phyloP scores from a whole-genome alignment of 1,140 invertebrate species.

The Drosophila triauraria region DNA sequence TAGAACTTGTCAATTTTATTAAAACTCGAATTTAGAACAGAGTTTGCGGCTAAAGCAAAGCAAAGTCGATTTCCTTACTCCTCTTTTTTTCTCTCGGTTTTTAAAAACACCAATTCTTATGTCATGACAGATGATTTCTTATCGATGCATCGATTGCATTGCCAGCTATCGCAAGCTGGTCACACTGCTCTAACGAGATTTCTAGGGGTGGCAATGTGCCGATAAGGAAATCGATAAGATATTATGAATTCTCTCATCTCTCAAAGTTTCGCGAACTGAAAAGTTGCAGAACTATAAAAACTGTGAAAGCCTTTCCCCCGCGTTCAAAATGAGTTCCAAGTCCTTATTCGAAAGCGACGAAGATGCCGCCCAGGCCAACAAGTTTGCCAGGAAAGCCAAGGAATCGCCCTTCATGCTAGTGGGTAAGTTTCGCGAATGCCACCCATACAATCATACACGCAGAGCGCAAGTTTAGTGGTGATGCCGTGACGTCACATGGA shows the following conservation, averaged over 20 bases:
- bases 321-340: conserved; percentile 75
- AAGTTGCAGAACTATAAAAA: conserved; percentile 6
- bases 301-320: conserved; percentile 13
- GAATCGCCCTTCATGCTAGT: conserved; percentile 89
- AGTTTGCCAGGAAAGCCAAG: conserved; percentile 88
- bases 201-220: not conserved
- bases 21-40: conserved; percentile 52
- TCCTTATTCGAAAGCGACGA: conserved; percentile 73
- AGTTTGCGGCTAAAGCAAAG: conserved; percentile 55
- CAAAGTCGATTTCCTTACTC: conserved; percentile 55
- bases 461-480: conserved; percentile 5
- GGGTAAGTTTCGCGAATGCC: conserved; percentile 85
- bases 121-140: conserved; percentile 28
- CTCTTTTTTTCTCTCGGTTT: conserved; percentile 31
- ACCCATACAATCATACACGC: not conserved
- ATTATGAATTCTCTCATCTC: not conserved
- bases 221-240: not conserved
- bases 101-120: conserved; percentile 44
- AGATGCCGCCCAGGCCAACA: conserved; percentile 86
- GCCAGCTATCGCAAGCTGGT: not conserved
- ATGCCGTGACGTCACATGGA: conserved; percentile 42
- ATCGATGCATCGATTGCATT: conserved; percentile 1
- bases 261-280: conserved; percentile 27
- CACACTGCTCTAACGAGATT: no score
- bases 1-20: conserved; percentile 54